Percentiles rank a stretch among this genome's conserved stretches.
phyloP scores from a whole-genome alignment of 2,797 vertebrate genomes.

The Eremophila alpestris region DNA sequence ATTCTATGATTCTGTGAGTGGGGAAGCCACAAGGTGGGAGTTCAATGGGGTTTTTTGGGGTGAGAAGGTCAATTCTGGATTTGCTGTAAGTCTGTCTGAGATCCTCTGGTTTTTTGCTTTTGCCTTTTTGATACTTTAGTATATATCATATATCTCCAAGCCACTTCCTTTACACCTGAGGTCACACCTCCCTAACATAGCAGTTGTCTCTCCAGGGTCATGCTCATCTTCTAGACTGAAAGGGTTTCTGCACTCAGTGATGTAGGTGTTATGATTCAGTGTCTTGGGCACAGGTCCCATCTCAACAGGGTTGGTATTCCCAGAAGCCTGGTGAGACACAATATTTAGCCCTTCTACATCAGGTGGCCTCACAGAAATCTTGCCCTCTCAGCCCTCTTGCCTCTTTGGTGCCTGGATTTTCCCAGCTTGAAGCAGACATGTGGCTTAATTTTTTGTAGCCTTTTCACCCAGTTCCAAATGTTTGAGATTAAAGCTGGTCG shows the following conservation, averaged over 20 bases:
- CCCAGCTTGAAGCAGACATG: background rate
- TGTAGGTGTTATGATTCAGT: background rate
- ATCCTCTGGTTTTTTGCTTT: background rate
- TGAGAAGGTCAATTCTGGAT: background rate
- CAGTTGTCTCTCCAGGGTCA: background rate
- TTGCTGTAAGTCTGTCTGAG: background rate
- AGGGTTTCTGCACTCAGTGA: background rate
- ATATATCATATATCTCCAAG: rapidly evolving
- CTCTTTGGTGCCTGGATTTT: background rate
- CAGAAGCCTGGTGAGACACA: background rate
- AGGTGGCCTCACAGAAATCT: background rate
- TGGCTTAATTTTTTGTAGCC: background rate
- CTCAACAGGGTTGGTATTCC: background rate
- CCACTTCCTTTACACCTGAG: background rate
- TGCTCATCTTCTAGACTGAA: background rate
- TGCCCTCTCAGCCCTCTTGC: background rate
- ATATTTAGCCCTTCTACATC: background rate
- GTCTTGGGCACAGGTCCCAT: background rate
- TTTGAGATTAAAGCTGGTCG: background rate
- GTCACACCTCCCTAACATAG: background rate
- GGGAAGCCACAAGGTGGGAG: background rate
- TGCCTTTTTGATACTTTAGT: background rate
- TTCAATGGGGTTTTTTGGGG: background rate
- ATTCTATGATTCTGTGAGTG: background rate
- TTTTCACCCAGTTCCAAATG: background rate